A percentile compares a stretch with the other conserved stretches of the same genome.
phyloP scores from a whole-genome alignment of 92 coral and sea anemone species.

The Siderastrea siderea region DNA sequence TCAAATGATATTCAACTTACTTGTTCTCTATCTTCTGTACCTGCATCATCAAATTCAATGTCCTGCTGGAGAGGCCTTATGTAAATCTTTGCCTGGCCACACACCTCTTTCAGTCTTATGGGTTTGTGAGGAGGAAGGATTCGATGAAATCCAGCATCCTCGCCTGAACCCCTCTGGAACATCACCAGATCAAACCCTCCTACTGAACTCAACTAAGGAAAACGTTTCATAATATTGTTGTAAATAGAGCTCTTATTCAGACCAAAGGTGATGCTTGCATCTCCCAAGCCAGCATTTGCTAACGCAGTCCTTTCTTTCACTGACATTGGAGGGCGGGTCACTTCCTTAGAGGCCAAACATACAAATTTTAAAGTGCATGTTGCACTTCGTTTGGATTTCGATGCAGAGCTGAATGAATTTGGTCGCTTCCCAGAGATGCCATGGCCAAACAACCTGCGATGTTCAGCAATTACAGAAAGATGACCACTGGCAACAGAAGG shows the following conservation, averaged over 20 bases:
- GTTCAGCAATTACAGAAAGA: constrained; percentile 6
- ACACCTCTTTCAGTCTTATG: constrained; percentile 26
- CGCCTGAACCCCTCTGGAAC: constrained; percentile 64
- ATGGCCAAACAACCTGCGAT: constrained; percentile 9
- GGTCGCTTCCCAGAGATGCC: not conserved
- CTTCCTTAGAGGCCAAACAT: constrained; percentile 5
- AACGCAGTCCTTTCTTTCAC: constrained; percentile 56
- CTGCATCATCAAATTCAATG: not conserved
- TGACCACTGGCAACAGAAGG: too few relatives aligned
- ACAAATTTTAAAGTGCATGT: constrained; percentile 2
- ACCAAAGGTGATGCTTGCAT: constrained; percentile 37
- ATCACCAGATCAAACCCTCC: constrained; percentile 54
- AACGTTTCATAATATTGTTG: constrained; percentile 23
- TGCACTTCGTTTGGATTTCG: constrained; percentile 3
- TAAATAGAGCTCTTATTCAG: constrained; percentile 21
- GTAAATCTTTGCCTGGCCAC: constrained; percentile 17
- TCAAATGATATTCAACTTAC: too few relatives aligned
- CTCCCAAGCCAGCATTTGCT: constrained; percentile 69
- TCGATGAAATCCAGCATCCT: constrained; percentile 50
- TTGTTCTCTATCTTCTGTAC: not conserved
- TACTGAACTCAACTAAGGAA: constrained; percentile 25
- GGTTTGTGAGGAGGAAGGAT: constrained; percentile 62
- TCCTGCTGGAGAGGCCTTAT: not conserved
- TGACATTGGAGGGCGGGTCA: constrained; percentile 40
- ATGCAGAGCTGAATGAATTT: not conserved